A percentile compares a stretch with the other conserved stretches of the same genome.
These are phyloP conservation scores for Phenganax subtilis DNA, from an alignment of 92 coral and sea anemone genomes.

Conservation along the genomic window DNA sequence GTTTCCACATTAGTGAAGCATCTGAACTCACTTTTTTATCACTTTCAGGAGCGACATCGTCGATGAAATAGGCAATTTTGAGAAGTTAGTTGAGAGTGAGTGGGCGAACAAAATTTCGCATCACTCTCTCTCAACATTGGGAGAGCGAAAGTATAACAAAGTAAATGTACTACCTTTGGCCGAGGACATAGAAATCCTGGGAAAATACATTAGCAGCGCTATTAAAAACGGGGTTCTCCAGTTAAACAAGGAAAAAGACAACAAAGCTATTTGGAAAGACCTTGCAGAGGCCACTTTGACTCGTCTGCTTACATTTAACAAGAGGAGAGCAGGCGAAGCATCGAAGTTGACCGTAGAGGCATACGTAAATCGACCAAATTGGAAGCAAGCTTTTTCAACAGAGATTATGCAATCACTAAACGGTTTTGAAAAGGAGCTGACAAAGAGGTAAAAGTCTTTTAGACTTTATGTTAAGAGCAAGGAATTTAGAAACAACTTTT, in stretches of 20 bases:
- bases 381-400: not conserved
- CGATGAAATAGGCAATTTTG: no score
- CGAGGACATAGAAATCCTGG: conserved; percentile 9
- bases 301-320: conserved; percentile 34
- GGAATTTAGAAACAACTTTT: no score
- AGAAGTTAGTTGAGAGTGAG: no score
- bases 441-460: not conserved
- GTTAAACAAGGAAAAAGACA: no score
- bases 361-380: conserved; percentile 22
- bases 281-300: not conserved
- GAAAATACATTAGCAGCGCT: not conserved
- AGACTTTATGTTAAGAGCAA: no score
- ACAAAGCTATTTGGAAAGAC: not conserved
- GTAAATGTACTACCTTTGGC: conserved; percentile 27
- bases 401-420: conserved; percentile 24
- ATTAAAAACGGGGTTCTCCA: not conserved
- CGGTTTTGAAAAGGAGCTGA: conserved; percentile 7
- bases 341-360: conserved; percentile 17
- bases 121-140: not conserved
- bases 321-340: conserved; percentile 41
- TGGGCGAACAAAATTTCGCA: no score
- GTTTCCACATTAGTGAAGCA: no score
- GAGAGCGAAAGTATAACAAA: conserved; percentile 33
- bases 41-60: no score
- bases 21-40: no score